phyloP scores from a whole-genome alignment of 2,888 invertebrate species.

The Chrysolina oricalcia region DNA sequence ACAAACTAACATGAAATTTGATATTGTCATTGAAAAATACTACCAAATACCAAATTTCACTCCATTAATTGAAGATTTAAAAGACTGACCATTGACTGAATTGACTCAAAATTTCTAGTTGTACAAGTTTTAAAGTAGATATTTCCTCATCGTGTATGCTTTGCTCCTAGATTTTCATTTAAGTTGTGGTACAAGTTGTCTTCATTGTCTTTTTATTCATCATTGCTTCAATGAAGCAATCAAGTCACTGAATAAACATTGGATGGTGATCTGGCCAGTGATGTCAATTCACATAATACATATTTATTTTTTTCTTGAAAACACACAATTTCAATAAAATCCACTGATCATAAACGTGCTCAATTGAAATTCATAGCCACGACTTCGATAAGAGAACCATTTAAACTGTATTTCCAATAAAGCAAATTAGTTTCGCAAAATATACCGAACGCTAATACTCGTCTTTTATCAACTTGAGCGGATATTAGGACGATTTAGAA shows the following conservation, averaged over 20 bases:
- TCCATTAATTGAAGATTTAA: no score
- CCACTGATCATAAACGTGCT: slow-evolving; percentile 36
- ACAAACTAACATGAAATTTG: no score
- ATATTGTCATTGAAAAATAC: no score
- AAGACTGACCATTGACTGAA: no score
- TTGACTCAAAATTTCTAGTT: no score
- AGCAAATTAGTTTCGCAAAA: slow-evolving; percentile 34
- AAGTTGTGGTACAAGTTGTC: no score
- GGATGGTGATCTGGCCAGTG: not conserved
- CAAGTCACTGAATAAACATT: not conserved
- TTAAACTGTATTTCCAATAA: slow-evolving; percentile 34
- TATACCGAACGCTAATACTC: slow-evolving; percentile 8
- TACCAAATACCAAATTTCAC: no score
- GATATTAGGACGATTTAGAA: not conserved
- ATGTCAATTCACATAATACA: not conserved
- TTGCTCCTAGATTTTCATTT: no score
- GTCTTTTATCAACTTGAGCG: slow-evolving; percentile 10
- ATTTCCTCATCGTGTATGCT: no score
- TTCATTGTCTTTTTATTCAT: no score
- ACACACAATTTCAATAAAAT: slow-evolving; percentile 27
- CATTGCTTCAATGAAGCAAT: not conserved
- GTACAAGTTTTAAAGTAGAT: no score
- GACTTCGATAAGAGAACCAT: slow-evolving; percentile 40
- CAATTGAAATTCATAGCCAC: slow-evolving; percentile 33
- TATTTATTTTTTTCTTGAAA: slow-evolving; percentile 20